Percentiles rank a stretch among this genome's conserved stretches.
Conservation (phyloP, 30 jellyfish, hydroid and myxozoan species). For the Pelagia noctiluca region DNA sequence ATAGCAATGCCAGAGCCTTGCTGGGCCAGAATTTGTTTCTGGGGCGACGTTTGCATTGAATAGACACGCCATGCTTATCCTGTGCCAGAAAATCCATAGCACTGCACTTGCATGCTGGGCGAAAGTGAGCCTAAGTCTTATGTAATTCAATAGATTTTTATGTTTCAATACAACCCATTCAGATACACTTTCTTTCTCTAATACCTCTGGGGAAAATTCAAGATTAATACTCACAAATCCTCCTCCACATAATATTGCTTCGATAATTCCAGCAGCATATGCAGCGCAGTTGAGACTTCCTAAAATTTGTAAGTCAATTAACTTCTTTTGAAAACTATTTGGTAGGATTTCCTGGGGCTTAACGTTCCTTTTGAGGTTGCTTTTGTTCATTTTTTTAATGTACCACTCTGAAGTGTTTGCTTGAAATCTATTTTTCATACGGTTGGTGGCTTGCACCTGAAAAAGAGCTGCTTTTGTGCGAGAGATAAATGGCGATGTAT, state of each 20-base stretch:
- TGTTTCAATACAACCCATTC: background rate
- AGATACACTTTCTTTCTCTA: too few species aligned
- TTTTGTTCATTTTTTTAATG: too few species aligned
- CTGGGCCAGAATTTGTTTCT: too few species aligned
- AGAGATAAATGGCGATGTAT: background rate
- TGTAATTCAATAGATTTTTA: too few species aligned
- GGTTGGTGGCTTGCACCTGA: background rate
- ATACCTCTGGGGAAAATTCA: too few species aligned
- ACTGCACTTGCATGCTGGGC: background rate
- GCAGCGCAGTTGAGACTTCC: conserved; percentile 95
- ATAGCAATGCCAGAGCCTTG: too few species aligned
- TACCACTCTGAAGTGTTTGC: too few species aligned
- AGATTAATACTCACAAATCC: conserved; percentile 69
- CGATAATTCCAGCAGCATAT: conserved; percentile 95
- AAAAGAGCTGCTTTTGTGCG: background rate
- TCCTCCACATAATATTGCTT: conserved; percentile 90
- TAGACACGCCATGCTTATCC: background rate
- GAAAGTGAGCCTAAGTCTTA: background rate
- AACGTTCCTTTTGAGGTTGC: too few species aligned
- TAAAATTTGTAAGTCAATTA: background rate
- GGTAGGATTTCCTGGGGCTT: background rate
- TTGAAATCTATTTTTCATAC: background rate
- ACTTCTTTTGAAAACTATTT: background rate
- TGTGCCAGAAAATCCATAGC: background rate
- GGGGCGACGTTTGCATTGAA: too few species aligned